Base-by-base conservation (phyloP, 2,888 invertebrate species). In the Margaritifera margaritifera region DNA sequence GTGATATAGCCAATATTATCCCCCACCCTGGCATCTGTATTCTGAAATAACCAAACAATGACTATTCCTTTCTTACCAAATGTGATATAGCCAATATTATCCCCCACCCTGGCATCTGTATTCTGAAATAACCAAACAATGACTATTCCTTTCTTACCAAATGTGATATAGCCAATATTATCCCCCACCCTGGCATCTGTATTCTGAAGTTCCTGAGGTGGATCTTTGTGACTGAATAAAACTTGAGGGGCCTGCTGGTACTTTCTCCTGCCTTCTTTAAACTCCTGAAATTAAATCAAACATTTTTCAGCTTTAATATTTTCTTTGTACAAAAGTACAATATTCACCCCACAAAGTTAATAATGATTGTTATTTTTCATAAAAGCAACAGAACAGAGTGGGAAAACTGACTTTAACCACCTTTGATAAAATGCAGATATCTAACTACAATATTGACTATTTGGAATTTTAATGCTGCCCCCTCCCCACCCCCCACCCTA, bases 1-100 rank as follows among this genome's bases (percentile, higher is more conserved):
- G 99, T 99, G 88, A 99, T 98, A 91, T 99, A 99, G 90, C 99
- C 98, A 91, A 99, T 97, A 91, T 98, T 98, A 89, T 98, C 98
- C 73, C 97, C 98, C 78, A 95, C 94, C 89, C 94, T 94, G 68
- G 99, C 99, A 88, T 96, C 95, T 19, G 97, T 96, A 89, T 96
- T 96, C 88, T 95, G n/a, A n/a, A n/a, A n/a, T n/a, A n/a, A n/a
- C n/a, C n/a, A n/a, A n/a, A n/a, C n/a, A n/a, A n/a, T 11, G 42
- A 1, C 11, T 42, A 42, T 18, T 4, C n/a, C 4, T 20, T 27
- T 65, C 92, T 91, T 90, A 96, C 96, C 96, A 92, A 99, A 99
- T 77, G 99, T 99, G 88, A 99, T 98, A 91, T 99, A 99, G 90
- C 99, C 98, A 91, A 99, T 97, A 91, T 98, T 98, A 89, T 98